Conservation (phyloP, 2,113 vertebrate species). For the Picathartes gymnocephalus region DNA sequence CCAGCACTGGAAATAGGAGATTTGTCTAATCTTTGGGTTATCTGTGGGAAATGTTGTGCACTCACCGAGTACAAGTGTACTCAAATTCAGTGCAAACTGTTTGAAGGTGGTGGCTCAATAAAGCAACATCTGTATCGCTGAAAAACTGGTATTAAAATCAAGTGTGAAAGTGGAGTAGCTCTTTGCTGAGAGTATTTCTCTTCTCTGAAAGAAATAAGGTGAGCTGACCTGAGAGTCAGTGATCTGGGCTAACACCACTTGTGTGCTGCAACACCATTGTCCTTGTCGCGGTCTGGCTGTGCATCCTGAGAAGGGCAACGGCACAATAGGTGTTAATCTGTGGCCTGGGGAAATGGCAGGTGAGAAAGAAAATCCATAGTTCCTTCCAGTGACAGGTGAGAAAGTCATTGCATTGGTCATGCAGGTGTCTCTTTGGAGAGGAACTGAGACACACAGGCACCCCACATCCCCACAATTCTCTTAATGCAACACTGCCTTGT, state of each 20-base stretch:
- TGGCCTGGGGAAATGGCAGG: neutral
- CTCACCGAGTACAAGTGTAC: neutral
- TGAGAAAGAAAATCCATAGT: neutral
- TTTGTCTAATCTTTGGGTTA: neutral
- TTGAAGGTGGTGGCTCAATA: neutral
- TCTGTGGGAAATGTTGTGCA: neutral
- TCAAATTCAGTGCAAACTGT: neutral
- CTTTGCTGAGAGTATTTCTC: neutral
- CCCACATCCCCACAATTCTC: neutral
- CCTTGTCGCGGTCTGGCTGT: neutral
- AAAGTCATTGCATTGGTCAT: neutral
- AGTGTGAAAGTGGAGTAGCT: neutral
- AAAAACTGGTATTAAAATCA: neutral
- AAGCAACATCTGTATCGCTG: neutral
- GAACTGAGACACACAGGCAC: neutral
- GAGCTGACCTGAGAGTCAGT: neutral
- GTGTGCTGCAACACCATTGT: neutral
- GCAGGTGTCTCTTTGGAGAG: neutral
- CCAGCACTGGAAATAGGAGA: neutral
- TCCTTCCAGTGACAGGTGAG: neutral
- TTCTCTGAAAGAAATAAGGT: neutral
- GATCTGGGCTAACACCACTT: neutral
- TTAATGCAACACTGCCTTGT: neutral
- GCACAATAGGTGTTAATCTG: neutral
- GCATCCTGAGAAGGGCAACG: neutral